A percentile compares a stretch with the other conserved stretches of the same genome.
Conservation (phyloP, 2,888 invertebrate genomes). For the Macaria notata region DNA sequence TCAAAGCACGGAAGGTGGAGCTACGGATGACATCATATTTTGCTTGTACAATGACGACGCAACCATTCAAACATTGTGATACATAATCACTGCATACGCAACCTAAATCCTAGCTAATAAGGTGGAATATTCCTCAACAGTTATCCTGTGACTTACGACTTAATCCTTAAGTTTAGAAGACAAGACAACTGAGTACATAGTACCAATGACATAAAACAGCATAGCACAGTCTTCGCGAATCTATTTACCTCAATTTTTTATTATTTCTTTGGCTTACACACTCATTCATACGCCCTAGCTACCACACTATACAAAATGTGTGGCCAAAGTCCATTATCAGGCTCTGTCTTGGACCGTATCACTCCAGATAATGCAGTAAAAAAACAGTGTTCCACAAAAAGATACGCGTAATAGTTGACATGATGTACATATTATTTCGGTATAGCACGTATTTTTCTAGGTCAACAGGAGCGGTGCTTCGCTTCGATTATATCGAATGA, state of each 20-base stretch:
- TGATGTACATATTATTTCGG: too few relatives aligned
- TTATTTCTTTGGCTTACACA: too few relatives aligned
- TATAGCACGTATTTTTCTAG: constrained; percentile 51
- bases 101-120: constrained; percentile 13
- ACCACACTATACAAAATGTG: too few relatives aligned
- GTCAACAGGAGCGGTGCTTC: constrained; percentile 57
- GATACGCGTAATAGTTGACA: too few relatives aligned
- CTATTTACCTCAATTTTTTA: constrained; percentile 30
- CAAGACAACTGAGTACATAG: constrained; percentile 12
- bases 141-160: constrained; percentile 11
- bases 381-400: too few relatives aligned
- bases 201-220: too few relatives aligned
- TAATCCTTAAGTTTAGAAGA: constrained; percentile 1
- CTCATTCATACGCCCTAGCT: too few relatives aligned
- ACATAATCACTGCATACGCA: constrained; percentile 14
- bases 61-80: not conserved
- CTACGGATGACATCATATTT: constrained; percentile 63
- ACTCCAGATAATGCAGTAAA: too few relatives aligned
- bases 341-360: too few relatives aligned
- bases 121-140: constrained; percentile 17
- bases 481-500: constrained; percentile 42
- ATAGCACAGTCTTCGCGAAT: too few relatives aligned
- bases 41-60: constrained; percentile 39
- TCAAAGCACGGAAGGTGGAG: constrained; percentile 45
- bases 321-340: too few relatives aligned